Evolutionary conservation across 2,888 invertebrate genomes (phyloP).

Genomic region (Chelonus formosanus): DNA sequence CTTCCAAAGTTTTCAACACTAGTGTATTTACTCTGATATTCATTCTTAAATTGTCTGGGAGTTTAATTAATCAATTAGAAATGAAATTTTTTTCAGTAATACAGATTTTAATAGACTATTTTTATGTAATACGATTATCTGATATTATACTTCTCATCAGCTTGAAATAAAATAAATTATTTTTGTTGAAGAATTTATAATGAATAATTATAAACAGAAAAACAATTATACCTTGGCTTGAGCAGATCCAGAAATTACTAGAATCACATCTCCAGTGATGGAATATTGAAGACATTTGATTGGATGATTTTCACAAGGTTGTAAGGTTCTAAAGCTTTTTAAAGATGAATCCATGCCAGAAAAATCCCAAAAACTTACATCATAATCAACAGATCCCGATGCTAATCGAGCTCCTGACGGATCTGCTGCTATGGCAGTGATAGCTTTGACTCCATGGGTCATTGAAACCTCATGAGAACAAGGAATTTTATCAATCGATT

Average conservation of each 20-base stretch:
- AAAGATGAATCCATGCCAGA: slow-evolving; percentile 96
- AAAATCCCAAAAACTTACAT: slow-evolving; percentile 98
- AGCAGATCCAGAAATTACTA: slow-evolving; percentile 91
- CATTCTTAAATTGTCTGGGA: too few species aligned
- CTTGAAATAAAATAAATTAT: too few species aligned
- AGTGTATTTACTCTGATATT: too few species aligned
- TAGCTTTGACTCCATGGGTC: slow-evolving; percentile 89
- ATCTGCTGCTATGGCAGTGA: slow-evolving; percentile 90
- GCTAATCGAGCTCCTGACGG: slow-evolving; percentile 92
- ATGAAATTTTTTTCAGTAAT: too few species aligned
- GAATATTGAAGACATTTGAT: slow-evolving; percentile 92
- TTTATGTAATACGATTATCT: too few species aligned
- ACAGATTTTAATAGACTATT: too few species aligned
- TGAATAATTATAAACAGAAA: too few species aligned
- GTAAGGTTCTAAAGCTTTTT: slow-evolving; percentile 88
- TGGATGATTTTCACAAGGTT: slow-evolving; percentile 95
- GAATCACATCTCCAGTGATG: slow-evolving; percentile 89
- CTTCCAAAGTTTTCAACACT: too few species aligned
- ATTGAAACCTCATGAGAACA: slow-evolving; percentile 82
- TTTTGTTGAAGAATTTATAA: too few species aligned
- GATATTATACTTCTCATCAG: too few species aligned
- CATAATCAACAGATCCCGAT: slow-evolving; percentile 94
- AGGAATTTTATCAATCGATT: slow-evolving; percentile 72
- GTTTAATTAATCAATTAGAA: too few species aligned
- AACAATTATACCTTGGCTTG: slow-evolving; percentile 80